phyloP scores from a whole-genome alignment of 2,113 vertebrate genomes.

The Phasianus colchicus region DNA sequence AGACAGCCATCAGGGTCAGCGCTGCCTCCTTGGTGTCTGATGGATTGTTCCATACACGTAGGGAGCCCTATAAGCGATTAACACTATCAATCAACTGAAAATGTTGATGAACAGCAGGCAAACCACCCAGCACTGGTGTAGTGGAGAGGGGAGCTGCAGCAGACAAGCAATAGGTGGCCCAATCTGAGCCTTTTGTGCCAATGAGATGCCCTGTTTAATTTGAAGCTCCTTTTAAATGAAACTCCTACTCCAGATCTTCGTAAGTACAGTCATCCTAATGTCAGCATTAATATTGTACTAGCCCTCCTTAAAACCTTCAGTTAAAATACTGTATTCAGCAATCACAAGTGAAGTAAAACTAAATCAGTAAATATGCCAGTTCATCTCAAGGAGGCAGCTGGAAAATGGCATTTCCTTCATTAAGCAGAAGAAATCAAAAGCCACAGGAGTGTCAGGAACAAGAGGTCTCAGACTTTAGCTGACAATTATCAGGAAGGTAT shows the following conservation, averaged over 20 bases:
- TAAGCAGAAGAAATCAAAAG: background rate
- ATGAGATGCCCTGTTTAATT: background rate
- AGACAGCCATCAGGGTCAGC: background rate
- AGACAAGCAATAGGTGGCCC: background rate
- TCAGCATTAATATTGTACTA: background rate
- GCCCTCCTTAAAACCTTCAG: background rate
- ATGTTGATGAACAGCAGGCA: background rate
- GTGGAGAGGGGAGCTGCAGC: background rate
- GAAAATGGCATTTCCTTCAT: background rate
- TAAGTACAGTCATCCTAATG: background rate
- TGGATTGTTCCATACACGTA: background rate
- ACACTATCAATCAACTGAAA: background rate
- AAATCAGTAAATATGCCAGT: background rate
- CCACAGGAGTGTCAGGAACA: background rate
- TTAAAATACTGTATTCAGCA: background rate
- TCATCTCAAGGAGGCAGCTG: background rate
- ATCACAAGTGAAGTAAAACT: background rate
- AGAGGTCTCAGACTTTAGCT: background rate
- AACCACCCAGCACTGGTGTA: background rate
- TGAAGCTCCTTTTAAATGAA: background rate
- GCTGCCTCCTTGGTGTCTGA: background rate
- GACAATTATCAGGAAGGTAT: background rate
- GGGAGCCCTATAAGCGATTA: background rate
- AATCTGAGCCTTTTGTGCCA: background rate
- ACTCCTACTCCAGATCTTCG: background rate